Evolutionary conservation across 35 echinoderm and acorn worm species (phyloP), one percentile per base, ranked within the genome.

Genomic region (Ophiothrix spiculata): DNA sequence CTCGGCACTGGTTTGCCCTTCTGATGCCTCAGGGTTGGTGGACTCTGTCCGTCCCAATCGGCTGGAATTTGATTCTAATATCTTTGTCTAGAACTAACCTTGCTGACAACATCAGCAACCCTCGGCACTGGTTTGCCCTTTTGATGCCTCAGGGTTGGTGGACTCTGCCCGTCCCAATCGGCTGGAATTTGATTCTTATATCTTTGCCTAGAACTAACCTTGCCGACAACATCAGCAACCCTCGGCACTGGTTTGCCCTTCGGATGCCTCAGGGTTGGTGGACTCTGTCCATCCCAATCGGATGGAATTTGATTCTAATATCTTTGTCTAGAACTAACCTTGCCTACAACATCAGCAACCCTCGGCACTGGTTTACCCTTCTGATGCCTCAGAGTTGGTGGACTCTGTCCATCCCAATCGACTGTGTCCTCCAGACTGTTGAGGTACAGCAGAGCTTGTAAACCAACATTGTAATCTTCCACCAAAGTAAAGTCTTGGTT

Each of bases 401-500:
- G 91, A 34, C 91, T 94, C 89, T 98, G 95, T 56, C 95, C 95
- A 76, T 98, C 90, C 95, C 95, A 98, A 28, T 98, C 91, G 31
- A 38, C 39, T 4, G 94, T 69, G 1, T 80, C 89, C 39, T 91
- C 86, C 1, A 98, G 35, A 39, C 92, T 98, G 19, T 91, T 56
- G 1, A 98, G 89, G 77, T 98, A 98, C 46, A 98, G 88, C 60
- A 98, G 54, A 0, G 95, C 69, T 75, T 98, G 84, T 40, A 98
- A 79, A 0, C 95, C 95, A 35, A 89, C 83, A n/a, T 91, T 84
- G 89, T 98, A 98, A 74, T 98, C 95, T 69, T 98, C 95, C 16
- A 94, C 89, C 64, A 98, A 69, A 19, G 95, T 98, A 63, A 91
- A 98, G 54, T 98, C 95, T 38, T 98, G 95, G 89, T 98, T 98